Evolutionary conservation across 2,113 vertebrate species (phyloP).

Genomic region (Tylochromis polylepis): DNA sequence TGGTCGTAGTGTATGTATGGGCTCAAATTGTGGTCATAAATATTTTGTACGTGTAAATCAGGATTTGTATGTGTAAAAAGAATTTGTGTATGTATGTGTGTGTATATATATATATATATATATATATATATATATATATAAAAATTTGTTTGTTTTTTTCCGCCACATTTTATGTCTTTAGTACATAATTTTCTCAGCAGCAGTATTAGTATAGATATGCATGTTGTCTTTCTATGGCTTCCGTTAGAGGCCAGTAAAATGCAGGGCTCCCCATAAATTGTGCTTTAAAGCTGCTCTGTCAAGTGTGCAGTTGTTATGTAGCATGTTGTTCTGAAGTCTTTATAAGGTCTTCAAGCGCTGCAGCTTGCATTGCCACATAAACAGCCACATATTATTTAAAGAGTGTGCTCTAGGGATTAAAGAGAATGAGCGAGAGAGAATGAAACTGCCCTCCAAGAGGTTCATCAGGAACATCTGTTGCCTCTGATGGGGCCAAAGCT

Average conservation of each 20-base stretch:
- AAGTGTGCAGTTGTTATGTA: neutral
- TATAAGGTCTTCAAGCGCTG: constrained; percentile 30
- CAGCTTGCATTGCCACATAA: constrained; percentile 40
- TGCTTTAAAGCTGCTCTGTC: neutral
- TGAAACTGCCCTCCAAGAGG: constrained; percentile 58
- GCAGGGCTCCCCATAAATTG: neutral
- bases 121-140: no score
- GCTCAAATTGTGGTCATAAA: no score
- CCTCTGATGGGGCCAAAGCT: constrained; percentile 58
- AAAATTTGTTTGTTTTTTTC: no score
- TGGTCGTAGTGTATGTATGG: neutral
- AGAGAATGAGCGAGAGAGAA: neutral
- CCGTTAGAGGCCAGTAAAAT: neutral
- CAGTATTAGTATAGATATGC: neutral
- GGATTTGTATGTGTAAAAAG: no score
- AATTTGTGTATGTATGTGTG: no score
- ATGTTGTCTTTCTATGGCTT: neutral
- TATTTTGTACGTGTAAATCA: no score
- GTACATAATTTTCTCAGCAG: neutral
- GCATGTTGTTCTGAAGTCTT: constrained; percentile 20
- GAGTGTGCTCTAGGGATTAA: neutral
- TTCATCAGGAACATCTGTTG: constrained; percentile 72
- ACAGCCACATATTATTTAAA: constrained; percentile 71
- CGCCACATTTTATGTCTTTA: neutral
- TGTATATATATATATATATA: no score